Conservation (phyloP, 2,888 invertebrate genomes). For the Griposia aprilina region DNA sequence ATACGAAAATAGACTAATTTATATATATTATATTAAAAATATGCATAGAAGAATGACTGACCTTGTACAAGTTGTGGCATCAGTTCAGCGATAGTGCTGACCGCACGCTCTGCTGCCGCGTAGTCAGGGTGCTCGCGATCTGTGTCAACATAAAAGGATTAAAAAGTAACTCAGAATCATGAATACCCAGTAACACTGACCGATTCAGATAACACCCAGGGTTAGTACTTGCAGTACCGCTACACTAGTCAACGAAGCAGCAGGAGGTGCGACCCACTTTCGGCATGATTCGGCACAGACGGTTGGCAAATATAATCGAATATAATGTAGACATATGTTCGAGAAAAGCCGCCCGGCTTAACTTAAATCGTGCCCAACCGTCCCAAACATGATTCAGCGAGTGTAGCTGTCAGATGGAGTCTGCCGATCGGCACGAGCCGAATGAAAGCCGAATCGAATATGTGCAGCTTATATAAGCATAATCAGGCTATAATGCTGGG, state of each 20-base stretch:
- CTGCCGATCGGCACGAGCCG: no score
- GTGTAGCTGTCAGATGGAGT: no score
- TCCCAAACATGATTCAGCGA: not conserved
- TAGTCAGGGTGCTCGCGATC: constrained; percentile 69
- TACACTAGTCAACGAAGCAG: not conserved
- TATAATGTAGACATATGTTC: not conserved
- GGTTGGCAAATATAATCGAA: not conserved
- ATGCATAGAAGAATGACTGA: constrained; percentile 7
- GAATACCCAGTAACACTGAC: not conserved
- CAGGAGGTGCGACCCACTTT: not conserved
- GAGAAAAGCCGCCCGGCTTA: not conserved
- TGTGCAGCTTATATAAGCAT: no score
- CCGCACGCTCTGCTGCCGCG: constrained; percentile 67
- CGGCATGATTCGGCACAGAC: not conserved
- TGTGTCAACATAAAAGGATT: no score
- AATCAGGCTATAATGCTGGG: not conserved
- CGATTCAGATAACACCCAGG: not conserved
- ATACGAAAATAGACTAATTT: no score
- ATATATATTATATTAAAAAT: no score
- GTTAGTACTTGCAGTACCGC: not conserved
- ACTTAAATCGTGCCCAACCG: not conserved
- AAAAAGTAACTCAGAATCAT: not conserved
- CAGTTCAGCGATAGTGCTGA: constrained; percentile 69
- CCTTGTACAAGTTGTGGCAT: constrained; percentile 71
- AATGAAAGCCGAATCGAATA: no score